These are phyloP conservation scores for Heliocidaris tuberculata DNA, from an alignment of 35 echinoderm and acorn worm genomes.

Conservation along the genomic window DNA sequence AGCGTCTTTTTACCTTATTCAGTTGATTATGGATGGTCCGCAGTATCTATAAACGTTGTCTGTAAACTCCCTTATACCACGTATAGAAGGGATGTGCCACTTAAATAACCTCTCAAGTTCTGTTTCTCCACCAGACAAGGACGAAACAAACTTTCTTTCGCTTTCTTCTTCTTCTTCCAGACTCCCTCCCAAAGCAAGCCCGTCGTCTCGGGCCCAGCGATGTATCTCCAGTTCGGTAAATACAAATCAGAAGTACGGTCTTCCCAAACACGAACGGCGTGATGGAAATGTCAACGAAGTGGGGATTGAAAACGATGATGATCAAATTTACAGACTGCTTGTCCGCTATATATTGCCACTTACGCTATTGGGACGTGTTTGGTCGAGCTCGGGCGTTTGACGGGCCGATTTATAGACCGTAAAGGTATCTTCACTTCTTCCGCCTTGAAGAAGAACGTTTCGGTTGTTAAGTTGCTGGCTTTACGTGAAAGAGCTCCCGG, in stretches of 20 bases:
- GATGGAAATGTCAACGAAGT: constrained; percentile 5
- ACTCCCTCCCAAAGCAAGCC: background rate
- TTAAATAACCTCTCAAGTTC: background rate
- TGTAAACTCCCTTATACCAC: background rate
- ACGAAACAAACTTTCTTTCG: background rate
- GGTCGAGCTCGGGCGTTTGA: background rate
- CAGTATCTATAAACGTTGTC: background rate
- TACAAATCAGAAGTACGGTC: background rate
- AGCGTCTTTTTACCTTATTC: background rate
- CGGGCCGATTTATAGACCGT: background rate
- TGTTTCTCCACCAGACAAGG: background rate
- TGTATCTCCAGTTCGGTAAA: background rate
- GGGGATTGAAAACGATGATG: constrained; percentile 7
- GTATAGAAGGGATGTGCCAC: background rate
- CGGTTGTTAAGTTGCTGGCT: background rate
- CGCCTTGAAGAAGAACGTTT: background rate
- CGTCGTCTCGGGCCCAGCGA: background rate
- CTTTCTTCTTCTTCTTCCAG: background rate
- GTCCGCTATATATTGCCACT: constrained; percentile 36
- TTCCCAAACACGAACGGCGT: background rate
- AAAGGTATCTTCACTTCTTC: background rate
- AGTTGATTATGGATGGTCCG: background rate
- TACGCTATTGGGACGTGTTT: constrained; percentile 16
- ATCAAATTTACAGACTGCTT: constrained; percentile 32
- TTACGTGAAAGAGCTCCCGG: background rate